Evolutionary conservation across 2,888 invertebrate genomes (phyloP).

Genomic region (Plagiodera versicolora): DNA sequence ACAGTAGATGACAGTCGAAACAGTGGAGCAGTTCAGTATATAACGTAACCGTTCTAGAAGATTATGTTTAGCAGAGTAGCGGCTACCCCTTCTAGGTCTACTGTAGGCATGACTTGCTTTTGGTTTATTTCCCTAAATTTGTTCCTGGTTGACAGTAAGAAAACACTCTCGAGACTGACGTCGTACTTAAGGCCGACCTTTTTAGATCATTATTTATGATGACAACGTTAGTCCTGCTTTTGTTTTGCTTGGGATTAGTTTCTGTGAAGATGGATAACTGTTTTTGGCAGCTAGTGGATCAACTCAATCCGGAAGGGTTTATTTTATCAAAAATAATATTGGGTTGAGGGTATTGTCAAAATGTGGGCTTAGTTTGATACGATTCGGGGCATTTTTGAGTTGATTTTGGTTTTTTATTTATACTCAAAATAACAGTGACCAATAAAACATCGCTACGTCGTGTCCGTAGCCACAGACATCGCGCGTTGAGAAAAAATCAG

Average conservation of each 20-base stretch:
- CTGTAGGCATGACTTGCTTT: background rate
- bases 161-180: slow-evolving; percentile 1
- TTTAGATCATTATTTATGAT: background rate
- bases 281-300: background rate
- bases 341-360: too few relatives aligned
- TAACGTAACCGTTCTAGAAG: background rate
- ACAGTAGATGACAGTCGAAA: too few relatives aligned
- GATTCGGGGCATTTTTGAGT: too few relatives aligned
- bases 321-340: too few relatives aligned
- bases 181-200: background rate
- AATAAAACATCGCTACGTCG: too few relatives aligned
- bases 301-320: background rate
- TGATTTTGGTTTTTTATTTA: too few relatives aligned
- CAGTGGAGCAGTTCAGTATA: too few relatives aligned
- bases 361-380: too few relatives aligned
- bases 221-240: background rate
- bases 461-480: too few relatives aligned
- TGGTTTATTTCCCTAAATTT: slow-evolving; percentile 8
- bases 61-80: background rate
- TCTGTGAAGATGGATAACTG: background rate
- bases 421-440: too few relatives aligned
- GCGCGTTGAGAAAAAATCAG: too few relatives aligned
- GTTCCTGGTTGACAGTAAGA: background rate
- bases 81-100: background rate
- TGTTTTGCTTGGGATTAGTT: background rate